phyloP scores from a whole-genome alignment of 2,888 invertebrate species.

The Ommatoiulus sabulosus region DNA sequence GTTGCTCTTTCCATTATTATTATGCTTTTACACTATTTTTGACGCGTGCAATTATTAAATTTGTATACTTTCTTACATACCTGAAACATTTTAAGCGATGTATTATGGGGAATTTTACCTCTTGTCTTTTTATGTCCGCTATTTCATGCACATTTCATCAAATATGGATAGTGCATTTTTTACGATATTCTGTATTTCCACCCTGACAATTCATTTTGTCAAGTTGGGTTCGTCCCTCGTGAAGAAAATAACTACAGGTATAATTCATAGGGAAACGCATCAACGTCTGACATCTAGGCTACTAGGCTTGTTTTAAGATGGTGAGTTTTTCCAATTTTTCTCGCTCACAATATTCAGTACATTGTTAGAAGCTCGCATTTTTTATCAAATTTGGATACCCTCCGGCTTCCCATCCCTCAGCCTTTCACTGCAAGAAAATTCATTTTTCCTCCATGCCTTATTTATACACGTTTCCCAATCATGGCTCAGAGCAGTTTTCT shows the following conservation, averaged over 20 bases:
- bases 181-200: neutral
- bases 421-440: neutral
- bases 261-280: neutral
- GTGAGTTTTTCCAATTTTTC: constrained; percentile 2
- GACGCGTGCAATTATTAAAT: too few species aligned
- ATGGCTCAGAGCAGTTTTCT: neutral
- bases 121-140: neutral
- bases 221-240: neutral
- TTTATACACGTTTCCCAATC: neutral
- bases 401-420: neutral
- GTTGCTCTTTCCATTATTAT: too few species aligned
- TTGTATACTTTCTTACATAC: too few species aligned
- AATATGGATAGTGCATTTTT: neutral
- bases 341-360: neutral
- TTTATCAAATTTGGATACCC: constrained; percentile 12
- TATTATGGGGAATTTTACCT: too few species aligned
- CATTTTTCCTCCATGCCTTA: neutral
- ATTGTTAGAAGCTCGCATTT: neutral
- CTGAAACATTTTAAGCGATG: too few species aligned
- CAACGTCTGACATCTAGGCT: neutral
- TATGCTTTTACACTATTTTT: too few species aligned
- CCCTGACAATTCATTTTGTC: neutral
- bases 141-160: neutral
- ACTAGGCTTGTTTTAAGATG: constrained; percentile 6
- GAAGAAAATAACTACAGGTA: neutral